phyloP scores from a whole-genome alignment of 2,113 vertebrate species.

The Pholis gunnellus region DNA sequence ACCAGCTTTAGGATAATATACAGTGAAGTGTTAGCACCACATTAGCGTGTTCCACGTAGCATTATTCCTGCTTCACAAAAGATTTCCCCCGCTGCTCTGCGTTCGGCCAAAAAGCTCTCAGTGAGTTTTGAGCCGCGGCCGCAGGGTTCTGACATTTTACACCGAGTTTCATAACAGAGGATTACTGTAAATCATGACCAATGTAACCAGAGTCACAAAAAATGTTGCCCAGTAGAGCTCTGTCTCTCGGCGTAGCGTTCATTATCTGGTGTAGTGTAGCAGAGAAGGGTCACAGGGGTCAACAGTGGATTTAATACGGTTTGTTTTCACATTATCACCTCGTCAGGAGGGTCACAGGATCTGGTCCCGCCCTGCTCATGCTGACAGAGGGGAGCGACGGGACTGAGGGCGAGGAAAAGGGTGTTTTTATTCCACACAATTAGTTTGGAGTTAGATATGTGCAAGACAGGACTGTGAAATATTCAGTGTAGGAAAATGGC shows the following conservation, averaged over 20 bases:
- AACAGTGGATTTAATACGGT: slow-evolving; percentile 75
- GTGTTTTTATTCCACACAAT: slow-evolving; percentile 51
- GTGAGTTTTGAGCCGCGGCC: slow-evolving; percentile 15
- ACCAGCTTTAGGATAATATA: slow-evolving; percentile 83
- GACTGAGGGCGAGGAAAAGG: slow-evolving; percentile 7
- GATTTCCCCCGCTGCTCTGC: background rate
- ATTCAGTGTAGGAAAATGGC: background rate
- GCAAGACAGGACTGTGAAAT: background rate
- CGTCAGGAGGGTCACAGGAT: slow-evolving; percentile 58
- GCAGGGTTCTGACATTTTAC: slow-evolving; percentile 59
- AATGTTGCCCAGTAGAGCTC: slow-evolving; percentile 76
- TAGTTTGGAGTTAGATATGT: slow-evolving; percentile 10
- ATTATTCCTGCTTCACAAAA: slow-evolving; percentile 35
- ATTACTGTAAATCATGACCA: slow-evolving; percentile 75
- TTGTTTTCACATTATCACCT: slow-evolving; percentile 85
- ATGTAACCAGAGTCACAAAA: slow-evolving; percentile 81
- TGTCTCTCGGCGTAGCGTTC: slow-evolving; percentile 40
- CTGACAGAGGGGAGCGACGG: slow-evolving; percentile 16
- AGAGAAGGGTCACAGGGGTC: slow-evolving; percentile 66
- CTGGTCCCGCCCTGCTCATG: slow-evolving; percentile 27
- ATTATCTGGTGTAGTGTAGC: slow-evolving; percentile 67
- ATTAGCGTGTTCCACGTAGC: slow-evolving; percentile 61
- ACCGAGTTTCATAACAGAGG: slow-evolving; percentile 58
- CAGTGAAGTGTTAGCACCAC: slow-evolving; percentile 72
- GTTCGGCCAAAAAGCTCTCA: slow-evolving; percentile 5